phyloP scores from a whole-genome alignment of 1,140 invertebrate species.

The Pseudoatta argentina region DNA sequence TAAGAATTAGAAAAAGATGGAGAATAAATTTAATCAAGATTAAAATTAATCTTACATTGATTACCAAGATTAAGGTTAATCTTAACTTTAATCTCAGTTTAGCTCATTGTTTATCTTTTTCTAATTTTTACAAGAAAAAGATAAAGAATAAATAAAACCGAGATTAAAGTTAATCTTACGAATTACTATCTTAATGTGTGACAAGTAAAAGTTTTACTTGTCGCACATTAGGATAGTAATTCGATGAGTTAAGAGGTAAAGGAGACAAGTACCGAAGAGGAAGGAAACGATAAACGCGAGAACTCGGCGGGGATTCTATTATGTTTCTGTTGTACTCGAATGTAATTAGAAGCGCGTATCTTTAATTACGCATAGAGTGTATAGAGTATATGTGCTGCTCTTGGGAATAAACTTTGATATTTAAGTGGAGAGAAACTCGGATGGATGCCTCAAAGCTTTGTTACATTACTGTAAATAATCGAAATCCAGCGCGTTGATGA shows the following conservation, averaged over 20 bases:
- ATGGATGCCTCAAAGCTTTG: conserved; percentile 27
- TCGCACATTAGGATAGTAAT: neutral
- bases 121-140: too few species aligned
- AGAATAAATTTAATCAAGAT: too few species aligned
- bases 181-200: too few species aligned
- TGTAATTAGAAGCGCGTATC: conserved; percentile 46
- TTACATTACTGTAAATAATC: conserved; percentile 30
- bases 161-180: too few species aligned
- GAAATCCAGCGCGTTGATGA: neutral
- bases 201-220: neutral
- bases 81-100: too few species aligned
- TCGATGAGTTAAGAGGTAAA: neutral
- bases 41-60: too few species aligned
- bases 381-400: conserved; percentile 4
- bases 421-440: conserved; percentile 54
- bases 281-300: conserved; percentile 22
- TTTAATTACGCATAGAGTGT: conserved; percentile 48
- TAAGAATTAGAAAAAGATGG: too few species aligned
- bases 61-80: too few species aligned
- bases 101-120: too few species aligned
- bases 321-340: conserved; percentile 41
- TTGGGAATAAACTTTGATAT: conserved; percentile 62
- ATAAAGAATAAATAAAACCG: too few species aligned
- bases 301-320: conserved; percentile 39
- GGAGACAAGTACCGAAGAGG: neutral